Percentiles rank a stretch among this genome's conserved stretches.
phyloP scores from a whole-genome alignment of 2,888 invertebrate genomes.

The Drosophila siamana region DNA sequence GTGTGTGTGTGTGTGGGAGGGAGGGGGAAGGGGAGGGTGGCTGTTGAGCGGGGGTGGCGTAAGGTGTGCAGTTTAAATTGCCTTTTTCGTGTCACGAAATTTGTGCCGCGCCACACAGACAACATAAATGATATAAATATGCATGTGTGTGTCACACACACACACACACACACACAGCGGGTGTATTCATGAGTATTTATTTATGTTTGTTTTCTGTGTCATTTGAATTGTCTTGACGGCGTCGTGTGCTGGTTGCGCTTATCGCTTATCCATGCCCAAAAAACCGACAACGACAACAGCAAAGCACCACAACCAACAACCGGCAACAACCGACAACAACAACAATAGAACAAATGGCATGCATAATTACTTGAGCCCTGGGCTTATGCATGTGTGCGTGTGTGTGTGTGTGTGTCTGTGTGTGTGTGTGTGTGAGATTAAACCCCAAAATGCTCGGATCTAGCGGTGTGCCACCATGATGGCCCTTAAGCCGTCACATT shows the following conservation, averaged over 20 bases:
- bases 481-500: constrained; percentile 57
- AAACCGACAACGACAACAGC: constrained; percentile 35
- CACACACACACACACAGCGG: background rate
- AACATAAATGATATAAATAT: constrained; percentile 72
- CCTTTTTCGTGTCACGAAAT: constrained; percentile 66
- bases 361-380: constrained; percentile 72
- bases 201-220: constrained; percentile 56
- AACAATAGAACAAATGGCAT: constrained; percentile 49
- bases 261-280: constrained; percentile 43
- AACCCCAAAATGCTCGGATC: constrained; percentile 51
- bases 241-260: constrained; percentile 51
- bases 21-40: background rate
- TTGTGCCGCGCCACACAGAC: no score
- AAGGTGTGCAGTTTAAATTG: constrained; percentile 61
- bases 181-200: constrained; percentile 46
- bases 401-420: constrained; percentile 43
- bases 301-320: constrained; percentile 8
- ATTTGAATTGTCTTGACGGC: constrained; percentile 57
- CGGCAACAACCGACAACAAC: constrained; percentile 21
- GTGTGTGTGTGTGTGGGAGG: constrained; percentile 1
- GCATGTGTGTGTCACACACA: constrained; percentile 29
- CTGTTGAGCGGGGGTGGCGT: background rate
- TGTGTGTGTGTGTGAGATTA: constrained; percentile 58
- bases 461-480: constrained; percentile 44
- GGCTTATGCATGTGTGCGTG: constrained; percentile 40